Evolutionary conservation across 1,140 invertebrate species (phyloP), one percentile per base, ranked within the genome.

Genomic region (Listronotus oregonensis): DNA sequence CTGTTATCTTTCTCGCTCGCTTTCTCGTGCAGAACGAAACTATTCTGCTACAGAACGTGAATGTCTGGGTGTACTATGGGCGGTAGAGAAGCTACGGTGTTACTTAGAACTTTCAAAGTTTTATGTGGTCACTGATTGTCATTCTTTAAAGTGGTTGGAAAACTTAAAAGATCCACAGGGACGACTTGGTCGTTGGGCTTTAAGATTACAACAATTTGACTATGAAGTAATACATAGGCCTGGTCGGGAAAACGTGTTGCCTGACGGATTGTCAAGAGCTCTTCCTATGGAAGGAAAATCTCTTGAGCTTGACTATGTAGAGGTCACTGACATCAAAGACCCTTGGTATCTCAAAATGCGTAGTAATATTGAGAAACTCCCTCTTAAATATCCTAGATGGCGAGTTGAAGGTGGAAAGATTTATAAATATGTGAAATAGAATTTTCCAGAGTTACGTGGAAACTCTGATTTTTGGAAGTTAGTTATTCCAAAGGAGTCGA

Each of bases 41-140:
- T 85, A 82, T 61, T 66, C 64, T 6, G 71, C 72, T 6, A 81
- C 79, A 3, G 82, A 85, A 70, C 67, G 73, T 50, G 82, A 85
- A 75, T 79, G 77, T 56, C 66, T 84, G 18, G 80, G 80, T n/a
- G 74, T 84, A n/a, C 44, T 85, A 2, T 75, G 71, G 66, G 75
- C 75, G 5, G 66, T 84, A 1, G n/a, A 81, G 56, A 77, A 81
- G 46, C 79, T n/a, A 54, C 43, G 73, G 27, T 64, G 57, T 37
- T 85, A 79, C 70, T 46, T 84, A 2, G 74, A 79, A 54, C 76
- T 75, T 8, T 73, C 61, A 7, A 61, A 76, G 14, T 83, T 86
- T n/a, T 57, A 75, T 5, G 74, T 84, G 1, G 65, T 79, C 14
- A 84, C 82, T 0, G 82, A 85, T 64, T 81, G 83, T 27, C 59